Conservation (phyloP, 2,113 vertebrate species). For the Platycercus adscitus region DNA sequence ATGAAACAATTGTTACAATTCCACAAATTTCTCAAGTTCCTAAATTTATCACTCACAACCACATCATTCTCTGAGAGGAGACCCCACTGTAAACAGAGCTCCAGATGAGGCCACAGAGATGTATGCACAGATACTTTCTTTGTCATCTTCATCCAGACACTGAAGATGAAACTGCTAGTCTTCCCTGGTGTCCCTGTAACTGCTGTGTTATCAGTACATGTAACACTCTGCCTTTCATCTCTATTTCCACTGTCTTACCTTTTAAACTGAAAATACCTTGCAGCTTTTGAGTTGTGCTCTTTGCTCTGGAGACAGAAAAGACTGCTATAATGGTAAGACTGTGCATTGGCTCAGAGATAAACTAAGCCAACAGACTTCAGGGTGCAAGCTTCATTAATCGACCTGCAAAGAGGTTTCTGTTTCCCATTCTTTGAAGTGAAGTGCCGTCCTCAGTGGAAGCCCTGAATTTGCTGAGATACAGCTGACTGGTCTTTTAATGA, state of each 20-base stretch:
- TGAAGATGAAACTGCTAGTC: background rate
- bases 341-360: background rate
- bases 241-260: background rate
- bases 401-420: slow-evolving; percentile 18
- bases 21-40: slow-evolving; percentile 41
- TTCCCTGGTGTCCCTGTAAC: background rate
- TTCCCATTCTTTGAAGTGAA: background rate
- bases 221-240: background rate
- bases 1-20: slow-evolving; percentile 29
- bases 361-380: background rate
- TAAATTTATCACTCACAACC: slow-evolving; percentile 19
- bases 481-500: background rate
- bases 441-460: background rate
- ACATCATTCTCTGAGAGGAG: slow-evolving; percentile 24
- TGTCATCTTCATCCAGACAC: background rate
- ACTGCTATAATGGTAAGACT: background rate
- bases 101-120: slow-evolving; percentile 12
- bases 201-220: background rate
- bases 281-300: background rate
- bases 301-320: background rate
- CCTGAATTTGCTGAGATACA: background rate
- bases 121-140: background rate
- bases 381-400: background rate
- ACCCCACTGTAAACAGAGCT: background rate
- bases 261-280: background rate